phyloP scores from a whole-genome alignment of 2,797 vertebrate species.

The Lepus oiostolus region DNA sequence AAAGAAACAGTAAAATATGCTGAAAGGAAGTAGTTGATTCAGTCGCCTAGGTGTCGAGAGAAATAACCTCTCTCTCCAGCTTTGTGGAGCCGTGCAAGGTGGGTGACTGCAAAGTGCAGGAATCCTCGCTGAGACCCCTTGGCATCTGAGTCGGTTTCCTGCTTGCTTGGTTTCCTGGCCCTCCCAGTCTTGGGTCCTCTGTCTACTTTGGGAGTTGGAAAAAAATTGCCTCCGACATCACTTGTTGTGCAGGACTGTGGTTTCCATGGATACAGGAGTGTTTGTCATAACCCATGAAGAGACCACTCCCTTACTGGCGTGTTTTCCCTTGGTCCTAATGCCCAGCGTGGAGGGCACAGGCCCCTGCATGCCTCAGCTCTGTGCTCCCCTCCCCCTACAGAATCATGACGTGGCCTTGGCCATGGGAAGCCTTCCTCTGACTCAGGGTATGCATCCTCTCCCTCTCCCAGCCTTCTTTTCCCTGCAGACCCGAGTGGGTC shows the following conservation, averaged over 20 bases:
- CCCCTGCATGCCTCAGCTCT: background rate
- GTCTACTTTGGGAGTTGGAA: background rate
- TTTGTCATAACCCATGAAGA: background rate
- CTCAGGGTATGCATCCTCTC: background rate
- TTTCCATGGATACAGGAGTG: constrained; percentile 1
- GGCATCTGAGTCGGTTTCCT: background rate
- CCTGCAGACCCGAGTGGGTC: background rate
- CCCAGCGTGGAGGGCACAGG: background rate
- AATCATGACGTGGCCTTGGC: background rate
- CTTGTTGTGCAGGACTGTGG: background rate
- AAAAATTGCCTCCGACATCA: background rate
- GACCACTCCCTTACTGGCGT: background rate
- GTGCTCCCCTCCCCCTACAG: background rate
- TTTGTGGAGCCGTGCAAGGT: too few species aligned
- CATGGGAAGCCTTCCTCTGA: background rate
- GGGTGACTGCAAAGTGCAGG: background rate
- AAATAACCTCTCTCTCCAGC: too few species aligned
- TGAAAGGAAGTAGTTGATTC: background rate
- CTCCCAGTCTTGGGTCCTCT: background rate
- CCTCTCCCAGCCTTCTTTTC: background rate
- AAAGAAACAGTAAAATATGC: background rate
- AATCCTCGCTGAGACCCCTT: background rate
- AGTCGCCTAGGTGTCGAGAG: background rate
- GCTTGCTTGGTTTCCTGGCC: background rate
- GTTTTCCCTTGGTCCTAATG: background rate